A percentile compares a stretch with the other conserved stretches of the same genome.
phyloP scores from a whole-genome alignment of 64 coral and sea anemone genomes.

The Cladopsammia gracilis region DNA sequence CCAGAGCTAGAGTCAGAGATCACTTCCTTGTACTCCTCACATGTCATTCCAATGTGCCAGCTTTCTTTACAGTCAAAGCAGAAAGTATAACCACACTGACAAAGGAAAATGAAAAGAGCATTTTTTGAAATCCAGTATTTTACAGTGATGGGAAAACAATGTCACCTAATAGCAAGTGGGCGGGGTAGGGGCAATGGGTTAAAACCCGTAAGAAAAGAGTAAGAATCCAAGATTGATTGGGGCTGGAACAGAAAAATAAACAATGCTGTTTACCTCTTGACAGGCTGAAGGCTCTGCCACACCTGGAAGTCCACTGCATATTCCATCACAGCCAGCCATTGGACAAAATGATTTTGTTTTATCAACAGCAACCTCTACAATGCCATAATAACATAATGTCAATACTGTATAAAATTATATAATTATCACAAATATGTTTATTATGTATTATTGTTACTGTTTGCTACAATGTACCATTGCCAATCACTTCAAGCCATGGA shows the following conservation, averaged over 20 bases:
- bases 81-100: slow-evolving; percentile 88
- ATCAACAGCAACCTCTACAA: slow-evolving; percentile 81
- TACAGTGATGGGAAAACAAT: too few relatives aligned
- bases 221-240: too few relatives aligned
- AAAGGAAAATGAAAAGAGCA: not conserved
- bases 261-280: slow-evolving; percentile 66
- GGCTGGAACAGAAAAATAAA: not conserved
- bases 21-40: slow-evolving; percentile 69
- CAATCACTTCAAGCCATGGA: too few relatives aligned
- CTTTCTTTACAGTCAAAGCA: slow-evolving; percentile 94
- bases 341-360: slow-evolving; percentile 92
- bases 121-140: too few relatives aligned
- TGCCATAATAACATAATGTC: too few relatives aligned
- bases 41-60: slow-evolving; percentile 74
- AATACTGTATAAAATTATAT: too few relatives aligned
- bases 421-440: too few relatives aligned
- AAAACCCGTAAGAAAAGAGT: too few relatives aligned
- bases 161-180: too few relatives aligned
- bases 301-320: slow-evolving; percentile 77
- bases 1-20: slow-evolving; percentile 73
- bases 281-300: slow-evolving; percentile 63
- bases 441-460: too few relatives aligned
- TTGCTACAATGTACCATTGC: too few relatives aligned
- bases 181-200: too few relatives aligned
- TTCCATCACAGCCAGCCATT: slow-evolving; percentile 77